Evolutionary conservation across 2,888 invertebrate genomes (phyloP).

Genomic region (Rhingia rostrata): DNA sequence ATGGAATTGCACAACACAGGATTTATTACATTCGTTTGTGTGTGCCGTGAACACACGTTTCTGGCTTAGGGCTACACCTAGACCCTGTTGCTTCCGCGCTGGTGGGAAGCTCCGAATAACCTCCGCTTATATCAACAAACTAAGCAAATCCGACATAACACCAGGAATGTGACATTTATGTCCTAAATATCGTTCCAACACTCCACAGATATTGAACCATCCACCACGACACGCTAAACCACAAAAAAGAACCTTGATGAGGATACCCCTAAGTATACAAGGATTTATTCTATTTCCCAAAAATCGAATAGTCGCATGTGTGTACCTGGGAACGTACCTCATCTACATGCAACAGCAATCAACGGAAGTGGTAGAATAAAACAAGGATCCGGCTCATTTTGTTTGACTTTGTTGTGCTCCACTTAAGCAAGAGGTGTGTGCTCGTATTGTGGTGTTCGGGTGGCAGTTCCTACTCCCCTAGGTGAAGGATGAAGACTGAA

Average conservation of each 20-base stretch:
- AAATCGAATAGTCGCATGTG: background rate
- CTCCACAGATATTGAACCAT: background rate
- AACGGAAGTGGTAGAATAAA: background rate
- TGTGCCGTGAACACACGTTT: slow-evolving; percentile 17
- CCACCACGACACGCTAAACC: background rate
- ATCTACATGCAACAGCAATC: background rate
- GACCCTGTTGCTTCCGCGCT: background rate
- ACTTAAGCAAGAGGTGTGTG: background rate
- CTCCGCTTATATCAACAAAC: slow-evolving; percentile 15
- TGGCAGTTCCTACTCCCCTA: no score
- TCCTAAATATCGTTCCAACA: slow-evolving; percentile 8
- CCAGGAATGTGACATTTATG: slow-evolving; percentile 27
- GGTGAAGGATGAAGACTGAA: background rate
- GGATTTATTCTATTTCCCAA: background rate
- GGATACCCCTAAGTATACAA: slow-evolving; percentile 10
- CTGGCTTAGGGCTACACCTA: slow-evolving; percentile 3
- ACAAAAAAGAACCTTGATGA: slow-evolving; percentile 6
- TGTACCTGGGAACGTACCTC: background rate
- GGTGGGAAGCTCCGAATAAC: background rate
- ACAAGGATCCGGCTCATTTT: slow-evolving; percentile 18
- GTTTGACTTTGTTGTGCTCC: slow-evolving; percentile 1
- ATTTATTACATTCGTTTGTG: slow-evolving; percentile 34
- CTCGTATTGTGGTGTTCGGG: no score
- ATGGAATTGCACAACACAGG: slow-evolving; percentile 34
- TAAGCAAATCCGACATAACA: slow-evolving; percentile 15